Base-by-base conservation (phyloP, 1,140 invertebrate genomes). In the Aradophagus sp. region DNA sequence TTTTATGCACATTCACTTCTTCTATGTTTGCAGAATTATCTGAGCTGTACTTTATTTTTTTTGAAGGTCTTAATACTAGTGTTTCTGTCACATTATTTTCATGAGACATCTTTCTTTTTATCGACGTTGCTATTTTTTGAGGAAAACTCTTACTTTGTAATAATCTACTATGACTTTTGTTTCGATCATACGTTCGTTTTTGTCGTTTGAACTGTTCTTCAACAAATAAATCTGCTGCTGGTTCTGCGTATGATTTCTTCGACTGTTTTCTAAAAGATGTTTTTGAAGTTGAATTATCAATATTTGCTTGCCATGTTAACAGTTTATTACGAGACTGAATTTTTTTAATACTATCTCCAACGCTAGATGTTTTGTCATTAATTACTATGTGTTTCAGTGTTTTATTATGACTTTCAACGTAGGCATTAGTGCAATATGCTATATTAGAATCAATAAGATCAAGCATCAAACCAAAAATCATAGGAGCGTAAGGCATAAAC, bases 371-470 rank as follows among this genome's bases (percentile, higher is more conserved):
- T 34, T 34, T 10, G 1, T 32, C 10, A 3, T 32, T 38, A 32
- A 56, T 3, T 4, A 74, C 13, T 17, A 16, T 12, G 5, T 61
- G 2, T 42, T 74, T 69, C 2, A 42, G 29, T 0, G 42, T 16
- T 56, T 14, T 66, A 17, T 74, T 44, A 8, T 67, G 42, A 12
- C 50, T 59, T 58, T 71, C 66, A 14, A 59, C 32, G 16, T 61
- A 65, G 19, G 55, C 61, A 50, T 74, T 69, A 5, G 47, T 74
- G 0, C 58, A 15, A 7, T 59, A 29, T 0, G 71, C 58, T 26
- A 69, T 58, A 11, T 62, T 52, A 3, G 41, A 12, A 42, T 74
- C 44, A 5, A 65, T 16, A 13, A 68, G 45, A 14, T 68, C 34
- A 2, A 73, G 7, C 41, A 63, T 52, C 2, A 68, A 23, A 31